These are phyloP conservation scores for Resseliella maxima DNA, from an alignment of 2,888 invertebrate species.

Conservation along the genomic window DNA sequence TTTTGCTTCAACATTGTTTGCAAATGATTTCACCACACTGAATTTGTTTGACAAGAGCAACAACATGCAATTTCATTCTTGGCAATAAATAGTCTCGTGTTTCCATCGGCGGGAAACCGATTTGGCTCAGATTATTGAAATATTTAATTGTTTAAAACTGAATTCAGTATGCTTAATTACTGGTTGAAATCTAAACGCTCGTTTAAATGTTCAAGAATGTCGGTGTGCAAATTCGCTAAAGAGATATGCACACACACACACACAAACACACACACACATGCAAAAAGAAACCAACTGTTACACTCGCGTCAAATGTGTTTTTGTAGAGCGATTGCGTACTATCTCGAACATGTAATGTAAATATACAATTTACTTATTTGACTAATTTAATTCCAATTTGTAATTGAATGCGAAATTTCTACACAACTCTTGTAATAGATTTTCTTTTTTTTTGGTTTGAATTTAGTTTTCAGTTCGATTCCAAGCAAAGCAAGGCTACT, in stretches of 20 bases:
- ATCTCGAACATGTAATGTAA: neutral
- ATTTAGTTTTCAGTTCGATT: neutral
- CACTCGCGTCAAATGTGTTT: too few species aligned
- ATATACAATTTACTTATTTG: constrained; percentile 8
- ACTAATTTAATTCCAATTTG: constrained; percentile 1
- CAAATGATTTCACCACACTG: constrained; percentile 14
- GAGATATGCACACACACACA: too few species aligned
- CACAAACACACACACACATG: too few species aligned
- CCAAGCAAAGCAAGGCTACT: neutral
- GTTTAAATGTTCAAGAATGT: too few species aligned
- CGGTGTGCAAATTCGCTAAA: too few species aligned
- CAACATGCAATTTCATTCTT: neutral
- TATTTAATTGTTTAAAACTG: too few species aligned
- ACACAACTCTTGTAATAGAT: too few species aligned
- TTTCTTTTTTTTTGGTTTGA: neutral
- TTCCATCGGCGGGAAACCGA: neutral
- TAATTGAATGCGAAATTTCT: neutral
- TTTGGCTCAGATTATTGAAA: neutral
- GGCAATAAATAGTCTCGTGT: too few species aligned
- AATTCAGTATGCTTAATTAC: too few species aligned
- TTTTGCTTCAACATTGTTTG: neutral
- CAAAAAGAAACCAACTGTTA: too few species aligned
- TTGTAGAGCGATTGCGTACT: too few species aligned
- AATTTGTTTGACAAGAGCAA: neutral
- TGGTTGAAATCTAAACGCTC: too few species aligned